Evolutionary conservation across 2,888 invertebrate species (phyloP).

Genomic region (Volucella inanis): DNA sequence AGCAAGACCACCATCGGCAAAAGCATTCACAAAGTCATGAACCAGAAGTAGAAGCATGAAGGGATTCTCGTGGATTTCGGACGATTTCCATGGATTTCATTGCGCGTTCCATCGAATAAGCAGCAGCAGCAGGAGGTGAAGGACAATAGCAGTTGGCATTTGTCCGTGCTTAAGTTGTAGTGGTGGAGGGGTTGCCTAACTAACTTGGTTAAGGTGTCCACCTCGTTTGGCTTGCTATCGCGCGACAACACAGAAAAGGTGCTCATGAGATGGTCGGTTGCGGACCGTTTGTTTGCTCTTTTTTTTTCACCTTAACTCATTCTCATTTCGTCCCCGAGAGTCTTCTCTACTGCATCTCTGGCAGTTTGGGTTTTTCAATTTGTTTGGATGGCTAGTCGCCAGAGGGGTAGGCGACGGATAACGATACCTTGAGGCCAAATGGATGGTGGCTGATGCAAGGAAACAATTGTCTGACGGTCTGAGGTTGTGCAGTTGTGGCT

Average conservation of each 20-base stretch:
- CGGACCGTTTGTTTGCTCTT: constrained; percentile 42
- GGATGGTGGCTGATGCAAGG: constrained; percentile 55
- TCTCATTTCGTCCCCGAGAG: no score
- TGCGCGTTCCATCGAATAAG: not conserved
- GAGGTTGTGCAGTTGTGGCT: constrained; percentile 63
- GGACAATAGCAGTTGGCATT: constrained; percentile 60
- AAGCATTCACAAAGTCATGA: not conserved
- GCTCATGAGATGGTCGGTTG: constrained; percentile 69
- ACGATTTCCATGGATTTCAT: not conserved
- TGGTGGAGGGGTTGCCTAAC: constrained; percentile 19
- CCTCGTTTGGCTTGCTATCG: constrained; percentile 61
- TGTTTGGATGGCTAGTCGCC: constrained; percentile 69
- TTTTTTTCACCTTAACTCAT: not conserved
- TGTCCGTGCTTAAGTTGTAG: constrained; percentile 31
- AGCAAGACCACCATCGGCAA: constrained; percentile 68
- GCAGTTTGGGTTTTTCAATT: constrained; percentile 69
- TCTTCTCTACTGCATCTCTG: constrained; percentile 2
- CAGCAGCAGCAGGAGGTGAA: constrained; percentile 22
- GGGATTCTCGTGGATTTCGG: constrained; percentile 35
- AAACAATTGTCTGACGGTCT: constrained; percentile 68
- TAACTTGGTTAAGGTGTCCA: constrained; percentile 59
- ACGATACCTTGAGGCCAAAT: no score
- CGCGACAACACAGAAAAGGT: constrained; percentile 57
- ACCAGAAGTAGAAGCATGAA: constrained; percentile 21
- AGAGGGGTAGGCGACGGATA: constrained; percentile 9